These are phyloP conservation scores for Mormyrus proboscirostris DNA, from an alignment of 2,797 vertebrate species.

Conservation along the genomic window DNA sequence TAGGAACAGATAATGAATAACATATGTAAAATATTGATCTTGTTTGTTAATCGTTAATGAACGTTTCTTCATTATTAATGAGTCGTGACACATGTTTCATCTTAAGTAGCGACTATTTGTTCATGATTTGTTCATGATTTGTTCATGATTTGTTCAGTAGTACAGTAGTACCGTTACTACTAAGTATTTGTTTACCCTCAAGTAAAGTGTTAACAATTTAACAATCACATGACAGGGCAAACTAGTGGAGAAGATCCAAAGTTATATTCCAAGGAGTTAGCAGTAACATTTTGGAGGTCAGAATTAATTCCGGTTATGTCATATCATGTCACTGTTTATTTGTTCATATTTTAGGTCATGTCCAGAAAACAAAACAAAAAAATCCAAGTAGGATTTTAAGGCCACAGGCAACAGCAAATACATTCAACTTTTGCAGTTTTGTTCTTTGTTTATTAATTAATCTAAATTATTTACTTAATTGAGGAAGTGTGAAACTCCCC, in stretches of 20 bases:
- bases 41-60: neutral
- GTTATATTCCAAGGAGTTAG: neutral
- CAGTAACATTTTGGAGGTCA: neutral
- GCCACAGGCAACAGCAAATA: neutral
- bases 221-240: neutral
- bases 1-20: neutral
- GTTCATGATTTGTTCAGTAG: neutral
- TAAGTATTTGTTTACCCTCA: neutral
- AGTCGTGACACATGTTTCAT: neutral
- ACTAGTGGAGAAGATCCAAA: neutral
- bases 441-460: constrained; percentile 19
- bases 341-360: neutral
- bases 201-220: neutral
- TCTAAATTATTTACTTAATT: constrained; percentile 21
- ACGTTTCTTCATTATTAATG: neutral
- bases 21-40: neutral
- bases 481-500: constrained; percentile 7
- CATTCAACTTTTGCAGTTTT: neutral
- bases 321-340: neutral
- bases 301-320: neutral
- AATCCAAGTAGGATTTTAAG: neutral
- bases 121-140: neutral
- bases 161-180: neutral
- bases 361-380: neutral
- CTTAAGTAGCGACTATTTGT: neutral